phyloP scores from a whole-genome alignment of 2,888 invertebrate species.

The Phortica okadai region DNA sequence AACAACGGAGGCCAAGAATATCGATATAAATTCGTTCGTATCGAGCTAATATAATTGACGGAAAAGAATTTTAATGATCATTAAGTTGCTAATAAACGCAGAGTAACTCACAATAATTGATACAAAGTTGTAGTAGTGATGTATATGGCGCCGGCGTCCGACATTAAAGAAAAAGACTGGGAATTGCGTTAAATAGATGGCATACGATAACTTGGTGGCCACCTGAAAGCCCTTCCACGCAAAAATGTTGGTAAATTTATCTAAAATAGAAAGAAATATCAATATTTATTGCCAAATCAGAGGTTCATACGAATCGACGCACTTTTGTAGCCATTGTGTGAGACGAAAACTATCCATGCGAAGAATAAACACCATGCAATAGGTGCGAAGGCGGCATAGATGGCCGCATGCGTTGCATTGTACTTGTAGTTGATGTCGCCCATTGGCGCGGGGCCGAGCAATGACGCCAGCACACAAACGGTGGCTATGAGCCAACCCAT shows the following conservation, averaged over 20 bases:
- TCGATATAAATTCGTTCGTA: constrained; percentile 79
- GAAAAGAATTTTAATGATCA: constrained; percentile 39
- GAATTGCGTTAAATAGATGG: constrained; percentile 84
- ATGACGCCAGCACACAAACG: constrained; percentile 78
- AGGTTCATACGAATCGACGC: constrained; percentile 44
- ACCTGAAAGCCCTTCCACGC: constrained; percentile 81
- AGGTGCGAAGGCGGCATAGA: constrained; percentile 84
- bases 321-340: constrained; percentile 81
- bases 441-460: constrained; percentile 82
- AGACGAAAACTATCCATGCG: constrained; percentile 82
- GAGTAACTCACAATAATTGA: constrained; percentile 78
- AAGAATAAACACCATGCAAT: constrained; percentile 83
- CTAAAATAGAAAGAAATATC: constrained; percentile 71
- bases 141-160: constrained; percentile 79
- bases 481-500: constrained; percentile 79
- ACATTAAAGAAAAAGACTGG: constrained; percentile 85
- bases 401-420: constrained; percentile 81
- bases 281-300: not conserved
- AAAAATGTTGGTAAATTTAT: constrained; percentile 78
- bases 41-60: constrained; percentile 78
- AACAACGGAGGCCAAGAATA: constrained; percentile 78
- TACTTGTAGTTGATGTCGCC: constrained; percentile 81
- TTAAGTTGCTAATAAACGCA: not conserved
- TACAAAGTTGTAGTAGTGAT: constrained; percentile 80
- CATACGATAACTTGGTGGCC: constrained; percentile 83